A percentile compares a stretch with the other conserved stretches of the same genome.
Evolutionary conservation across 1,140 invertebrate genomes (phyloP).

Genomic region (Alviniconcha marisindica): DNA sequence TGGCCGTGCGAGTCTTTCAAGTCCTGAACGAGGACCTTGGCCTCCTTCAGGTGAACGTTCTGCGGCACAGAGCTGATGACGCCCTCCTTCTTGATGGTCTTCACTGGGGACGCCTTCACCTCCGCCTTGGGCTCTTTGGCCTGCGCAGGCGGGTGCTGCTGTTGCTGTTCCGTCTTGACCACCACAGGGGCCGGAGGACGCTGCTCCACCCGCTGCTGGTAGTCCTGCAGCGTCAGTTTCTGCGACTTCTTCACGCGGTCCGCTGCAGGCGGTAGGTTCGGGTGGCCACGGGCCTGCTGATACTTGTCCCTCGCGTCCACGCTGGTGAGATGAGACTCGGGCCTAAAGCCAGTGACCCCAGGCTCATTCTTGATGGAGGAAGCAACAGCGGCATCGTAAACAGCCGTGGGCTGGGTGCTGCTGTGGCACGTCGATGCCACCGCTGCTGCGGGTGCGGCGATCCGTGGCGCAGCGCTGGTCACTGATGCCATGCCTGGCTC

Average conservation of each 20-base stretch:
- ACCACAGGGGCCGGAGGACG: background rate
- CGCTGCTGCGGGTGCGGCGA: background rate
- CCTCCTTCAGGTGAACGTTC: slow-evolving; percentile 17
- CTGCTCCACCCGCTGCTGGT: background rate
- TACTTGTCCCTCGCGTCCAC: background rate
- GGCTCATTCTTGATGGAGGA: background rate
- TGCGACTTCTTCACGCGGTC: background rate
- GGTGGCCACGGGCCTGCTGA: too few relatives aligned
- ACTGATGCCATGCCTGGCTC: background rate
- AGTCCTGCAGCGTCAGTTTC: slow-evolving; percentile 13
- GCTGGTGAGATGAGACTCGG: background rate
- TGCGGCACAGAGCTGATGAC: background rate
- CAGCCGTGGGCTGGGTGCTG: background rate
- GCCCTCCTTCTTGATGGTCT: slow-evolving; percentile 4
- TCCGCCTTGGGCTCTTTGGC: background rate
- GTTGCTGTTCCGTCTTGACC: background rate
- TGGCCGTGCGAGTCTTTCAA: background rate
- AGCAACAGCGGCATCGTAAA: background rate
- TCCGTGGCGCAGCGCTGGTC: background rate
- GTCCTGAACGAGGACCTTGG: slow-evolving; percentile 4
- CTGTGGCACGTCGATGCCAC: background rate
- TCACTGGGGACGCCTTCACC: background rate
- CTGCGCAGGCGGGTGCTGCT: background rate
- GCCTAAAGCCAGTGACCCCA: background rate
- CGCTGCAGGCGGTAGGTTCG: background rate